Base-by-base conservation (phyloP, 2,113 vertebrate species). In the Ctenodactylus gundi region DNA sequence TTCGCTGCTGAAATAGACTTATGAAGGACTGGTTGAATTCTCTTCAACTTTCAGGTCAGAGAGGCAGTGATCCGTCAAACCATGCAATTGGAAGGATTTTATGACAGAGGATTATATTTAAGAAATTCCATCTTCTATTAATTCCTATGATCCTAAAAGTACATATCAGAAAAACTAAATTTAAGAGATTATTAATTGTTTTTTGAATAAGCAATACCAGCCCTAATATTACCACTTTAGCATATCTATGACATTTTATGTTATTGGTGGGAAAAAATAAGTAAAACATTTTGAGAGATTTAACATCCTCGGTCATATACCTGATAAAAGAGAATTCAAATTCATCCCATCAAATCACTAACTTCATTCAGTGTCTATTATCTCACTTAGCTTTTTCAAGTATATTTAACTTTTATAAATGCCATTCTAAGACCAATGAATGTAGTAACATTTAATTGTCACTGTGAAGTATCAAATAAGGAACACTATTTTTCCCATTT, bases 11-110 rank as follows among this genome's bases (percentile, higher is more conserved):
- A 89, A 86, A 80, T 70, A 27, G 46, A 58, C 51, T 83, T 95
- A 90, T 60, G n/a, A 93, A 27, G 49, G 7, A 93, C 31, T 83
- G 13, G 44, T 17, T 83, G 57, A 94, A 67, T 85, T 68, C 14
- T 80, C 65, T 85, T 95, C 27, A 91, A 15, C 36, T 83, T 65
- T 85, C n/a, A 49, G 13, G 49, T 64, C 44, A 34, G 36, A 57
- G 8, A 85, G 44, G 88, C 93, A 72, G 81, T 64, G 94, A 95
- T 86, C 93, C 93, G 85, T 88, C 62, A 94, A 84, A 88, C 82
- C 67, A 11, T 88, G 78, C 91, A 95, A 91, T 91, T 91, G 90
- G 68, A 90, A 94, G 87, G 34, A 72, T 75, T 91, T 90, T 83
- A 17, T 88, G 65, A 53, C 83, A 76, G 39, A 95, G 73, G 78